A percentile compares a stretch with the other conserved stretches of the same genome.
These are phyloP conservation scores for Carpatolechia fugitivella DNA, from an alignment of 2,888 invertebrate genomes.

Conservation along the genomic window DNA sequence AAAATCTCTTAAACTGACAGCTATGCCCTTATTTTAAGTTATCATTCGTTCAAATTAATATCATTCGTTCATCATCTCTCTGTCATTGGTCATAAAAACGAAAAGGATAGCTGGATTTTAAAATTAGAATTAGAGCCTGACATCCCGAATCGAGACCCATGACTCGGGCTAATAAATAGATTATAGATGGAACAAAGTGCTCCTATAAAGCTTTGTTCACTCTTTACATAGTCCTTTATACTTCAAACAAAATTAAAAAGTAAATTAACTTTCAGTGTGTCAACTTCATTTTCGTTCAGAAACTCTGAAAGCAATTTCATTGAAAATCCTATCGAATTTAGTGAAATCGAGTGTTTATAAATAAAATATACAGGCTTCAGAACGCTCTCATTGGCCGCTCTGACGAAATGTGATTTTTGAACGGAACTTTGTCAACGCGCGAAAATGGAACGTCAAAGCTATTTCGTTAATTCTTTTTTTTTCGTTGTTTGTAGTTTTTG, in stretches of 20 bases:
- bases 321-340: background rate
- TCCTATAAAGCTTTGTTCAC: too few relatives aligned
- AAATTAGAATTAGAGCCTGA: too few relatives aligned
- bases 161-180: too few relatives aligned
- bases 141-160: too few relatives aligned
- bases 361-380: conserved; percentile 4
- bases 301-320: conserved; percentile 2
- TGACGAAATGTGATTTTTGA: conserved; percentile 9
- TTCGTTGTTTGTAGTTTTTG: background rate
- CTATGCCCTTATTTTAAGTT: too few relatives aligned
- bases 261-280: conserved; percentile 1
- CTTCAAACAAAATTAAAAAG: background rate
- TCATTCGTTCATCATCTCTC: too few relatives aligned
- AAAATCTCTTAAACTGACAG: too few relatives aligned
- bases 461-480: conserved; percentile 3
- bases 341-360: background rate
- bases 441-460: conserved; percentile 7
- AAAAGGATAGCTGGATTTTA: too few relatives aligned
- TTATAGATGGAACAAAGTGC: too few relatives aligned
- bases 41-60: too few relatives aligned
- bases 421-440: conserved; percentile 9
- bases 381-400: background rate
- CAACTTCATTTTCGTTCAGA: background rate
- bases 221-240: too few relatives aligned
- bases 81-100: too few relatives aligned